Evolutionary conservation across 2,797 vertebrate genomes (phyloP).

Genomic region (Pseudotriccus pelzelni): DNA sequence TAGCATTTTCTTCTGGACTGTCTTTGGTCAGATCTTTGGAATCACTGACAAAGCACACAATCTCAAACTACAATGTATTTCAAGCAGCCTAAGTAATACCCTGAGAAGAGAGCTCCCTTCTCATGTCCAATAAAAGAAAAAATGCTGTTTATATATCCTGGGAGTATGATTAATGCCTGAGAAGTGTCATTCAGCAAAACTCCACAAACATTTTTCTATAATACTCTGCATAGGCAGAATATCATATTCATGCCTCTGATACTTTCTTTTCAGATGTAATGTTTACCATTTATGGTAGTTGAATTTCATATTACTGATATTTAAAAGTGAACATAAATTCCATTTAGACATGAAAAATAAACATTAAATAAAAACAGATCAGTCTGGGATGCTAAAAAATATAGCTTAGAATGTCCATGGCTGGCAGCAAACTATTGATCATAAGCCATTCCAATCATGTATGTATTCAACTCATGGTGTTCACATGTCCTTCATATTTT

Average conservation of each 20-base stretch:
- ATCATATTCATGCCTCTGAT: not conserved
- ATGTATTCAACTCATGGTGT: not conserved
- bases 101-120: not conserved
- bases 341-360: not conserved
- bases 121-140: not conserved
- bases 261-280: not conserved
- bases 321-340: not conserved
- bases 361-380: not conserved
- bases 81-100: not conserved
- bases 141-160: rapidly evolving
- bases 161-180: not conserved
- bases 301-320: not conserved
- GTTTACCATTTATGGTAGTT: not conserved
- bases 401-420: not conserved
- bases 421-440: not conserved
- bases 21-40: not conserved
- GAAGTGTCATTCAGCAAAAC: not conserved
- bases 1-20: not conserved
- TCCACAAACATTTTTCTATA: not conserved
- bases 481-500: not conserved
- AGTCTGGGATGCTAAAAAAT: not conserved
- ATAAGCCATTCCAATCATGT: not conserved
- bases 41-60: not conserved
- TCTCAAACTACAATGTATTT: not conserved
- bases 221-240: not conserved